These are phyloP conservation scores for Alentia gelatinosa DNA, from an alignment of 2,888 invertebrate genomes.

Conservation along the genomic window DNA sequence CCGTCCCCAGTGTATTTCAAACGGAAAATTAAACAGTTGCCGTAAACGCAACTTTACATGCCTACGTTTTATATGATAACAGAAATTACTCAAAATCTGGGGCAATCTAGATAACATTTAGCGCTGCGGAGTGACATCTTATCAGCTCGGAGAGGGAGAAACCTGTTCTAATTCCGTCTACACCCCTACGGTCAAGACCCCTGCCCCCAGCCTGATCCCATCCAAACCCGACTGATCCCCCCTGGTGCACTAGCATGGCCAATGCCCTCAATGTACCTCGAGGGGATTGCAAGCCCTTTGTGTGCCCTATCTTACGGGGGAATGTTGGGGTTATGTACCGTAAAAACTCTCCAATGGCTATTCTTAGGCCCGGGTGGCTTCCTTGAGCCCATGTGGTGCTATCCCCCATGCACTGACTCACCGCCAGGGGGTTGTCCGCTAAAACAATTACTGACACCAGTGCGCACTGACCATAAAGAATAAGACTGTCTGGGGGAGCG, in stretches of 20 bases:
- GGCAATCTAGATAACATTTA: too few relatives aligned
- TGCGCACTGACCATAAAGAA: background rate
- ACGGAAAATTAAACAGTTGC: too few relatives aligned
- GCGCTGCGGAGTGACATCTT: too few relatives aligned
- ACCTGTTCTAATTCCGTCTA: background rate
- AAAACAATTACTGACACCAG: background rate
- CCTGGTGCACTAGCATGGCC: background rate
- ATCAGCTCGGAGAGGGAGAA: background rate
- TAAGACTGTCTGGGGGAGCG: background rate
- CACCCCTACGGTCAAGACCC: background rate
- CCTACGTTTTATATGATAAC: too few relatives aligned
- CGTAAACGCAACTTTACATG: too few relatives aligned
- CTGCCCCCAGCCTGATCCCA: background rate
- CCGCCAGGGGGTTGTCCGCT: background rate
- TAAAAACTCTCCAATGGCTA: background rate
- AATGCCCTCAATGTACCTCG: background rate
- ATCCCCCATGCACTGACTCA: background rate
- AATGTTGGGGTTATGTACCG: background rate
- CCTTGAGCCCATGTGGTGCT: background rate
- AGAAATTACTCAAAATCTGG: too few relatives aligned
- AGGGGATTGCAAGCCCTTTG: background rate
- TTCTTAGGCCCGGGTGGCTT: background rate
- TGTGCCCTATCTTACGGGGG: background rate
- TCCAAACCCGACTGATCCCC: background rate
- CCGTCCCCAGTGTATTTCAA: too few relatives aligned